Evolutionary conservation across 2,113 vertebrate genomes (phyloP).

Genomic region (Fregata magnificens): DNA sequence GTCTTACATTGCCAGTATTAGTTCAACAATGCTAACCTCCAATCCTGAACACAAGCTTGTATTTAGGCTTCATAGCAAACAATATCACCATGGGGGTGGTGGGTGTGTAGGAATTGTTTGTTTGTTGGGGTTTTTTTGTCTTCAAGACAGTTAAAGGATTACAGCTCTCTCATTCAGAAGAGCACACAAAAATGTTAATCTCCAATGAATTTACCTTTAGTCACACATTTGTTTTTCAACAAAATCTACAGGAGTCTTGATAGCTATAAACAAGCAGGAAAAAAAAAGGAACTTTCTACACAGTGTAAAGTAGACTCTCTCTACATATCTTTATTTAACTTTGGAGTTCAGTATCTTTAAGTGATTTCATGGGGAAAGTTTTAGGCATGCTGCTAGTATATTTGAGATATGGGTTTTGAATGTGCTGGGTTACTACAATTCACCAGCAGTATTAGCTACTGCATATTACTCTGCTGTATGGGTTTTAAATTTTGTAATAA

Average conservation of each 20-base stretch:
- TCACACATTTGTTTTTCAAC: background rate
- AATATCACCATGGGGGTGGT: background rate
- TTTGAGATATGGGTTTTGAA: background rate
- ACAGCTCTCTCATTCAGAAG: background rate
- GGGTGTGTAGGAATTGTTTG: background rate
- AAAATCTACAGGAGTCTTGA: background rate
- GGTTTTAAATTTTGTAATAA: background rate
- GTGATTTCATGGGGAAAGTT: background rate
- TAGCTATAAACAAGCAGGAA: background rate
- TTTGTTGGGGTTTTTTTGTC: background rate
- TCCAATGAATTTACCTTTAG: background rate
- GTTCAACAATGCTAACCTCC: background rate
- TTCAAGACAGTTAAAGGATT: background rate
- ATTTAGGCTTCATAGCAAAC: background rate
- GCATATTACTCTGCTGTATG: background rate
- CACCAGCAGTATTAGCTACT: background rate
- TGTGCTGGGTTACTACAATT: background rate
- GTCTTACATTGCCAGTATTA: background rate
- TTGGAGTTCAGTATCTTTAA: background rate
- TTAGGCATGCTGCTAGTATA: background rate
- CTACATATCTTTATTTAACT: background rate
- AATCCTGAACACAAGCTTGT: background rate
- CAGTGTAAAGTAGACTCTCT: background rate
- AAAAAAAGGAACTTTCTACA: background rate
- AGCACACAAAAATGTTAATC: background rate